Percentiles rank a stretch among this genome's conserved stretches.
phyloP scores from a whole-genome alignment of 2,888 invertebrate species.

The Cremastobaeus sp. region DNA sequence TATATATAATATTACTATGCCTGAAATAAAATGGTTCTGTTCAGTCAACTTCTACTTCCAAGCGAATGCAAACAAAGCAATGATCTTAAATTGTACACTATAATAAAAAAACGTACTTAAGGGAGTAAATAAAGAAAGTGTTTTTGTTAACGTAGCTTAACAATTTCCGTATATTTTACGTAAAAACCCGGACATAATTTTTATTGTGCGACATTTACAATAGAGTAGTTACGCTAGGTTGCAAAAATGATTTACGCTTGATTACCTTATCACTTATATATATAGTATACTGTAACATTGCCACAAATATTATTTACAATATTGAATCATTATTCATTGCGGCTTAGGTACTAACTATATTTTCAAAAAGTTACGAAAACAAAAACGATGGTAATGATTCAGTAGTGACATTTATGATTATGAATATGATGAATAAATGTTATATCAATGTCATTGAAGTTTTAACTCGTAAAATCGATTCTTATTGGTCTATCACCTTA shows the following conservation, averaged over 20 bases:
- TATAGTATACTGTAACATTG: slow-evolving; percentile 39
- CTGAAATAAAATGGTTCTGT: too few relatives aligned
- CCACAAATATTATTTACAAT: slow-evolving; percentile 55
- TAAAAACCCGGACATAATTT: too few relatives aligned
- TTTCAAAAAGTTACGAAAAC: slow-evolving; percentile 29
- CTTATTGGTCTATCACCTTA: not conserved
- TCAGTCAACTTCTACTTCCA: too few relatives aligned
- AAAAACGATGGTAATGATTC: slow-evolving; percentile 35
- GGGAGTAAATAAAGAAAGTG: too few relatives aligned
- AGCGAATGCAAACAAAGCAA: too few relatives aligned
- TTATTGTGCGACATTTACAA: too few relatives aligned
- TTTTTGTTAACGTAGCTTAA: too few relatives aligned
- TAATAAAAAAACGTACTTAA: too few relatives aligned
- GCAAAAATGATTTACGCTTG: slow-evolving; percentile 44
- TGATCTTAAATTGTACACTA: too few relatives aligned
- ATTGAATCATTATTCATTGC: slow-evolving; percentile 26
- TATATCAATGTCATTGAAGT: too few relatives aligned
- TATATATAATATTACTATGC: too few relatives aligned
- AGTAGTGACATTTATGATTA: slow-evolving; percentile 26
- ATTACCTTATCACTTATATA: slow-evolving; percentile 59
- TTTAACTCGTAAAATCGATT: not conserved
- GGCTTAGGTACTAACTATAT: slow-evolving; percentile 29
- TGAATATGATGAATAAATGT: slow-evolving; percentile 25
- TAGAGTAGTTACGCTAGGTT: slow-evolving; percentile 49
- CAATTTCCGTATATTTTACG: too few relatives aligned